These are phyloP conservation scores for Bradypus variegatus DNA, from an alignment of 2,797 vertebrate genomes.

Conservation along the genomic window DNA sequence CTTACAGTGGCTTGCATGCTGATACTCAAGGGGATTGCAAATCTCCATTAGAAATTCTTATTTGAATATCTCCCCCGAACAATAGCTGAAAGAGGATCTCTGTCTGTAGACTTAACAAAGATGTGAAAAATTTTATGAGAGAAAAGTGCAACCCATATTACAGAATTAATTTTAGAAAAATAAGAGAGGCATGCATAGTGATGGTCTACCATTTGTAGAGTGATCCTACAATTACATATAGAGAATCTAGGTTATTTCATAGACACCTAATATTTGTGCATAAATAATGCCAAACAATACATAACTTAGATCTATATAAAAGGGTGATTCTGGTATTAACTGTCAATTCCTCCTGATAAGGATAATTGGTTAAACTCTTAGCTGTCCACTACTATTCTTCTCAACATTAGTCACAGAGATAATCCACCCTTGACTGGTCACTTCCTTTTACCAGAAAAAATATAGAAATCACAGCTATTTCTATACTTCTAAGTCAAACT, in stretches of 20 bases:
- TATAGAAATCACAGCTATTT: not conserved
- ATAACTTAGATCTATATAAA: not conserved
- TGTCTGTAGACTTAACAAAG: not conserved
- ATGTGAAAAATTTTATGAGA: not conserved
- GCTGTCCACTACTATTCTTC: not conserved
- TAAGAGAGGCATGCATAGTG: not conserved
- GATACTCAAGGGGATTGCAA: not conserved
- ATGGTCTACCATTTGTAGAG: not conserved
- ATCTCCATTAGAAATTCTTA: not conserved
- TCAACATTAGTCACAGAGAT: not conserved
- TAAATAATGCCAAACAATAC: not conserved
- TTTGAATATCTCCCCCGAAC: not conserved
- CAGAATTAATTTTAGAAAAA: not conserved
- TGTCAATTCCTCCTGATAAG: not conserved
- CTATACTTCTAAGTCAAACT: not conserved
- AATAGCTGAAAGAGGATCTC: not conserved
- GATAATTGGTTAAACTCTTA: not conserved
- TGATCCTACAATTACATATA: not conserved
- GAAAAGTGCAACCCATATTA: not conserved
- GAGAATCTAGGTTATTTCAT: not conserved
- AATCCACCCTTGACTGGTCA: not conserved
- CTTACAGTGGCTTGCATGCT: not conserved
- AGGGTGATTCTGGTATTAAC: not conserved
- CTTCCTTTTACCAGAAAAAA: not conserved
- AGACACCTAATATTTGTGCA: not conserved